Base-by-base conservation (phyloP, 2,113 vertebrate genomes). In the Ctenomys sociabilis region DNA sequence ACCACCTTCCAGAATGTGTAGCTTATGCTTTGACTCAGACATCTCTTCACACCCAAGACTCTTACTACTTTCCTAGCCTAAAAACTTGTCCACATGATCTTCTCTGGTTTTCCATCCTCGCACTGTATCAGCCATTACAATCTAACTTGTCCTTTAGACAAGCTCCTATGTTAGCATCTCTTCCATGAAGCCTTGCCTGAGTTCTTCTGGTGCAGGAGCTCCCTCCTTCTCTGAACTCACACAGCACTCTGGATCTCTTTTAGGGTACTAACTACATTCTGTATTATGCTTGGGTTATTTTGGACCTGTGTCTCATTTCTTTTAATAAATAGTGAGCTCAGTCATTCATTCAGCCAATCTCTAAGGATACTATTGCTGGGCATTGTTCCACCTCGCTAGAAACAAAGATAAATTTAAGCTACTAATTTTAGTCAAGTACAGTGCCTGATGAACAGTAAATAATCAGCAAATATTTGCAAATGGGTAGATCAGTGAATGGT, bases 271-370 rank as follows among this genome's bases (percentile, higher is more conserved):
- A 45, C 77, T 7, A 7, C 26, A 10, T 37, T 78, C 64, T n/a
- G 21, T 43, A 94, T 92, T 68, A 28, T 17, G 77, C 70, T 52
- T 9, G 90, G 66, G 70, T 63, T 96, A 95, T 97, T 95, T 94
- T 92, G 75, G 85, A 83, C 52, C 81, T 4, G 8, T 63, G 87
- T 43, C 93, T 96, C 95, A 94, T 59, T 32, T 14, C 91, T 96
- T 70, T 77, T 91, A 87, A 95, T 95, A 96, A 94, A 89, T 75
- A 3, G 11, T 96, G 96, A 97, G 92, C 80, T 96, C 95, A 96
- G 80, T 94, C 91, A 70, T 90, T 89, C 88, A 82, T 93, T 85
- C 83, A 78, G 93, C 66, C 86, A 37, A 1, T 80, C 72, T 78
- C n/a, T 32, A 78, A 86, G 49, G 61, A 35, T 43, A 57, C 37